A percentile compares a stretch with the other conserved stretches of the same genome.
These are phyloP conservation scores for Hyaena hyaena DNA, from an alignment of 2,113 vertebrate genomes.

Conservation along the genomic window DNA sequence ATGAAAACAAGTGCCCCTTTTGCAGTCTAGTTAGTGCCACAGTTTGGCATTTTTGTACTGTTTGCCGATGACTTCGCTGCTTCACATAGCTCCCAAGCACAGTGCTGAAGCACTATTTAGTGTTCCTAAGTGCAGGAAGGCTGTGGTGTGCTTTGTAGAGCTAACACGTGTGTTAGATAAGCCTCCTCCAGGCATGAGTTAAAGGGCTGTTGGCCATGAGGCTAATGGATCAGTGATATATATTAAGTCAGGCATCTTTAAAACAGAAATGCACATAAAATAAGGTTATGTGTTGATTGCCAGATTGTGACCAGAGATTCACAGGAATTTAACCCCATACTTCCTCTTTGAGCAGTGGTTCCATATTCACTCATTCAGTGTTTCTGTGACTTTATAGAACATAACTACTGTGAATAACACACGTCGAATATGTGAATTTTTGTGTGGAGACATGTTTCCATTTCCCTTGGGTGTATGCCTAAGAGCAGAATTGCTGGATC, in stretches of 20 bases:
- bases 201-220: background rate
- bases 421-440: background rate
- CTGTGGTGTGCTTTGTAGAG: background rate
- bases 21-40: background rate
- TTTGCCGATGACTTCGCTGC: background rate
- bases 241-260: background rate
- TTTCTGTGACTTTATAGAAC: background rate
- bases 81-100: background rate
- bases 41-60: slow-evolving; percentile 25
- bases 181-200: background rate
- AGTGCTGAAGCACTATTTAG: background rate
- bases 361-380: background rate
- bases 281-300: background rate
- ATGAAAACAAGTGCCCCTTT: background rate
- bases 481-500: background rate
- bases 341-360: background rate
- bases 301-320: background rate
- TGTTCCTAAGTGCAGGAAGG: background rate
- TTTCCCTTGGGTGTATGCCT: background rate
- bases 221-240: background rate
- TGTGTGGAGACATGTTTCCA: background rate
- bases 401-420: background rate
- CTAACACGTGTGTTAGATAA: slow-evolving; percentile 1
- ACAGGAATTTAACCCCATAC: background rate
- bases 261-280: background rate